Base-by-base conservation (phyloP, 1,140 invertebrate species). In the Mamestra configurata region DNA sequence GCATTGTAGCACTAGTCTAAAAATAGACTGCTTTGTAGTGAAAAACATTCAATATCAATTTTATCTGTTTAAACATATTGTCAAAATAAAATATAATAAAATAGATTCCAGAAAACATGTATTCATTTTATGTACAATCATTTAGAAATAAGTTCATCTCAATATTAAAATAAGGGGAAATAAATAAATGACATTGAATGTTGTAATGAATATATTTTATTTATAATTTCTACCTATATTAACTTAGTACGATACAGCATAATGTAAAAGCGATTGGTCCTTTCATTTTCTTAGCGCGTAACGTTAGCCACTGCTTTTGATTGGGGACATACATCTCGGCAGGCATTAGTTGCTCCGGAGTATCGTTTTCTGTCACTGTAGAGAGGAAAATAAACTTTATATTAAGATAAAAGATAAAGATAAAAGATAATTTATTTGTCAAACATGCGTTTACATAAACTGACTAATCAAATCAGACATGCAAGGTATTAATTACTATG, bases 311-410 rank as follows among this genome's bases (percentile, higher is more conserved):
- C 84, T 98, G 97, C 90, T 98, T 97, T 92, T 98, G 98, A 92
- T 98, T 98, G 0, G 98, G 97, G 0, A 98, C 97, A 86, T 98
- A 98, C 98, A 98, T 98, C 93, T 98, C 98, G 0, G 97, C 97
- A 0, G 97, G 98, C 96, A 98, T 95, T 72, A 95, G 84, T 59
- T 95, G 94, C 22, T 95, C 94, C 0, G 88, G 86, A 1, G 83
- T 57, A 15, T 92, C 92, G 71, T 66, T 90, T 35, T 93, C 92
- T 93, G 85, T 15, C 83, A 84, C 57, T 40, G 53, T n/a, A 49
- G 55, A 64, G 18, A 79, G 6, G 24, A 40, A 66, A 64, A 66
- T 20, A 0, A 18, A 64, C 31, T 20, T 37, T 40, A 37, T 27
- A 0, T 55, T 57, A 15, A 15, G 5, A 31, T 31, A 31, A 31